Evolutionary conservation across 2,113 vertebrate species (phyloP).

Genomic region (Alligator mississippiensis): DNA sequence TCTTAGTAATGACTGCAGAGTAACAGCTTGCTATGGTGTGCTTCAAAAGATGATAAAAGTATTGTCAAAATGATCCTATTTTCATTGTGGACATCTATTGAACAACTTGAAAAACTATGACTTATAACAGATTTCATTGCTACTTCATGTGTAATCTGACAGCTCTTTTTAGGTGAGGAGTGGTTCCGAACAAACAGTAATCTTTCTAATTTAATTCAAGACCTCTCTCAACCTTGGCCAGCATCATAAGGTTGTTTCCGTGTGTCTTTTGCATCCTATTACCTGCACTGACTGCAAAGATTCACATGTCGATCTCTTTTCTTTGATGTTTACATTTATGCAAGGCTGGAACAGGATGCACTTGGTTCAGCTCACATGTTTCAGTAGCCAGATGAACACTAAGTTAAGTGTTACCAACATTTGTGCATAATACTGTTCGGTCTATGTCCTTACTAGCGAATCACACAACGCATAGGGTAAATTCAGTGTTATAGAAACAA

Average conservation of each 20-base stretch:
- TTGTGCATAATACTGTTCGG: neutral
- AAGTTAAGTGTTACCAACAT: neutral
- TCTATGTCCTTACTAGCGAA: neutral
- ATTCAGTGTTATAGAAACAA: neutral
- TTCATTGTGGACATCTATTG: neutral
- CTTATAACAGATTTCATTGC: neutral
- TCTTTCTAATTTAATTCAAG: neutral
- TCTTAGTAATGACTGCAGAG: neutral
- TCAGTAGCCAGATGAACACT: neutral
- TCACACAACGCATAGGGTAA: neutral
- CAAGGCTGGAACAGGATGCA: neutral
- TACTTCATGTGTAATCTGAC: neutral
- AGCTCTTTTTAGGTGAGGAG: neutral
- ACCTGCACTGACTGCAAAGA: neutral
- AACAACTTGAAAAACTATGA: neutral
- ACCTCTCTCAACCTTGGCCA: neutral
- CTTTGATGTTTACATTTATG: neutral
- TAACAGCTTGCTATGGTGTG: neutral
- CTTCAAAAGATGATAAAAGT: neutral
- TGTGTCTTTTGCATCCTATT: neutral
- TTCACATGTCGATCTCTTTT: neutral
- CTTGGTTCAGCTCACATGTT: neutral
- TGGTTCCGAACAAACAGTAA: neutral
- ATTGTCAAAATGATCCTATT: neutral
- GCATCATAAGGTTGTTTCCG: neutral